These are phyloP conservation scores for Drosophila melanosoma DNA, from an alignment of 2,888 invertebrate species.

Conservation along the genomic window DNA sequence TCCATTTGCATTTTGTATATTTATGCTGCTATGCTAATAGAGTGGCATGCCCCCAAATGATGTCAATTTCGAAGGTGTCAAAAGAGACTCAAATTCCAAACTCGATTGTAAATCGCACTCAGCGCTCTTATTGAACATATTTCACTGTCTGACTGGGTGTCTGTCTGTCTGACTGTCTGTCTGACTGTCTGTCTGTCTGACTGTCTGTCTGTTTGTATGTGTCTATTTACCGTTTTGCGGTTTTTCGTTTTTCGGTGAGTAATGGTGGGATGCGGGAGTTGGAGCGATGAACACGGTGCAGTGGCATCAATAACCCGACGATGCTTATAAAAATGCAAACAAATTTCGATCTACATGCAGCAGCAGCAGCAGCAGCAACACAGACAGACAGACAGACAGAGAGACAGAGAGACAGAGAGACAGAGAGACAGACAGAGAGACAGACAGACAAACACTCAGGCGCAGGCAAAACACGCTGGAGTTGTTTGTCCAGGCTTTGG, in stretches of 20 bases:
- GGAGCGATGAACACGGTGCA: slow-evolving; percentile 7
- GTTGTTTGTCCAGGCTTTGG: slow-evolving; percentile 54
- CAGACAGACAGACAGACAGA: slow-evolving; percentile 16
- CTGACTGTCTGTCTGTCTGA: not conserved
- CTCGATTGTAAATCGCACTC: slow-evolving; percentile 10
- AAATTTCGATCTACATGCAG: slow-evolving; percentile 55
- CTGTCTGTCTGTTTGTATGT: slow-evolving; percentile 13
- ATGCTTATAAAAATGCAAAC: slow-evolving; percentile 80
- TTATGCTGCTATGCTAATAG: slow-evolving; percentile 36
- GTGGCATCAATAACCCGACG: slow-evolving; percentile 72
- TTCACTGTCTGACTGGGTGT: slow-evolving; percentile 5
- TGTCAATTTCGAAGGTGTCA: slow-evolving; percentile 22
- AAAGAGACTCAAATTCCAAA: slow-evolving; percentile 12
- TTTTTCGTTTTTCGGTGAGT: slow-evolving; percentile 37
- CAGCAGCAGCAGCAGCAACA: not conserved
- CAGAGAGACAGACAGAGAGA: not conserved
- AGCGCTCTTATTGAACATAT: slow-evolving; percentile 31
- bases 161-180: slow-evolving; percentile 16
- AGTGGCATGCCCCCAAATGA: slow-evolving; percentile 3
- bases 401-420: slow-evolving; percentile 6
- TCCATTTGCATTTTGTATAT: slow-evolving; percentile 35
- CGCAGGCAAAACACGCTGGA: slow-evolving; percentile 30
- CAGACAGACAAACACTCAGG: not conserved
- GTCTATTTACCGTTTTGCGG: slow-evolving; percentile 65
- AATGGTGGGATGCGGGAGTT: not conserved